These are phyloP conservation scores for Drosophila flavopinicola DNA, from an alignment of 2,888 invertebrate species.

Conservation along the genomic window DNA sequence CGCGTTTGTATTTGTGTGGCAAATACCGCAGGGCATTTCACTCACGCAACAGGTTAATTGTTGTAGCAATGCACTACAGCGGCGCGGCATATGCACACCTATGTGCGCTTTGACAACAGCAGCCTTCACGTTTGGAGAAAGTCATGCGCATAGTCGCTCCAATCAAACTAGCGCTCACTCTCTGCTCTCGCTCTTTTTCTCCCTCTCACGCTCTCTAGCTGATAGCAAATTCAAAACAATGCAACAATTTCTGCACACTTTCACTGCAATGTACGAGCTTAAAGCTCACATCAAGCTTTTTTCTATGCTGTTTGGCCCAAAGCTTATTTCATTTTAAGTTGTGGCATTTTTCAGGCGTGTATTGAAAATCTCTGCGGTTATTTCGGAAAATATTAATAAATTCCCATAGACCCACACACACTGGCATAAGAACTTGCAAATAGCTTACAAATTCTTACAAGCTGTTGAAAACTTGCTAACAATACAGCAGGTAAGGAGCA, in stretches of 20 bases:
- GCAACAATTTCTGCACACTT: slow-evolving; percentile 74
- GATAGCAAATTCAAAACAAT: slow-evolving; percentile 62
- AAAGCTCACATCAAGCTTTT: slow-evolving; percentile 40
- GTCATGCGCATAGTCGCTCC: slow-evolving; percentile 55
- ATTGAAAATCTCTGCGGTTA: slow-evolving; percentile 41
- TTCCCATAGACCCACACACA: neutral
- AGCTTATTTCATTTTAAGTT: slow-evolving; percentile 64
- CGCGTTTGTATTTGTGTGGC: too few species aligned
- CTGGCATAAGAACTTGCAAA: slow-evolving; percentile 9
- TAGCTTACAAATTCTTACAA: slow-evolving; percentile 2
- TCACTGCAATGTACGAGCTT: slow-evolving; percentile 61
- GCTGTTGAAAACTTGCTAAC: neutral
- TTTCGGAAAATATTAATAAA: slow-evolving; percentile 28
- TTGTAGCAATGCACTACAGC: slow-evolving; percentile 35
- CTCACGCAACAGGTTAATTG: slow-evolving; percentile 73
- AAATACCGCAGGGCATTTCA: slow-evolving; percentile 15
- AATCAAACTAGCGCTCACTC: slow-evolving; percentile 9
- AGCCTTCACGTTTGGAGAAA: slow-evolving; percentile 12
- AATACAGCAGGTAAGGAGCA: slow-evolving; percentile 22
- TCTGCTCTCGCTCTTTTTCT: slow-evolving; percentile 9
- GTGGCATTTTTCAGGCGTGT: slow-evolving; percentile 72
- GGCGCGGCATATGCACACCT: slow-evolving; percentile 21
- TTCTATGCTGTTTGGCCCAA: slow-evolving; percentile 33
- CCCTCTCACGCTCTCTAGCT: slow-evolving; percentile 3
- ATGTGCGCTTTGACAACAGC: slow-evolving; percentile 17